These are phyloP conservation scores for Zhuqinia jingwanae DNA, from an alignment of 2,888 invertebrate genomes.

Conservation along the genomic window DNA sequence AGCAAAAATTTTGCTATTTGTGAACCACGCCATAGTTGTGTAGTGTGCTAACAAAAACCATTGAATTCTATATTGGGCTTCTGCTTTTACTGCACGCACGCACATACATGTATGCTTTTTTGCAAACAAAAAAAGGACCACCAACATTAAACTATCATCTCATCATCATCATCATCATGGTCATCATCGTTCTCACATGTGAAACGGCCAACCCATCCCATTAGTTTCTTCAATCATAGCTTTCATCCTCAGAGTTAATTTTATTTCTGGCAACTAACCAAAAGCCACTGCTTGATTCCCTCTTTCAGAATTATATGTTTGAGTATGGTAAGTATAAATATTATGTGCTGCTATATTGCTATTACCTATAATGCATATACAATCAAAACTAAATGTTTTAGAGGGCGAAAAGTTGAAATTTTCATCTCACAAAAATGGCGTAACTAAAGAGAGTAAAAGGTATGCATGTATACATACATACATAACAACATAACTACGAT, in stretches of 20 bases:
- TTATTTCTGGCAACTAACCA: slow-evolving; percentile 44
- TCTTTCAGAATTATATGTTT: not conserved
- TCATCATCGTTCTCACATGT: no score
- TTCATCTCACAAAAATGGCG: slow-evolving; percentile 1
- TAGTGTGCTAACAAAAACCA: no score
- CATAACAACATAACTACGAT: no score
- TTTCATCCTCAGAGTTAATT: slow-evolving; percentile 15
- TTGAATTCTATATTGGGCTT: no score
- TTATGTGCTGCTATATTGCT: no score
- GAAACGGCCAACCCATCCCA: slow-evolving; percentile 19
- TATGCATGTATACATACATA: no score
- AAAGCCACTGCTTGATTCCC: slow-evolving; percentile 33
- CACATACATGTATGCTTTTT: slow-evolving; percentile 16
- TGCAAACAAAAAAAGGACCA: no score
- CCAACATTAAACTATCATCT: not conserved
- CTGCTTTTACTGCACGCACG: not conserved
- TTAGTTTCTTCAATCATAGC: slow-evolving; percentile 47
- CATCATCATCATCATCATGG: no score
- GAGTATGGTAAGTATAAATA: not conserved
- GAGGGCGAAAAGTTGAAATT: not conserved
- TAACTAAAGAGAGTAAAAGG: not conserved
- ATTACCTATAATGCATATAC: no score
- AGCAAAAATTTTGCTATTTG: no score
- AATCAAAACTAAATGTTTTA: slow-evolving; percentile 21
- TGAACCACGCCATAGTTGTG: no score